These are phyloP conservation scores for Tokudaia muenninki DNA, from an alignment of 2,797 vertebrate species.

Conservation along the genomic window DNA sequence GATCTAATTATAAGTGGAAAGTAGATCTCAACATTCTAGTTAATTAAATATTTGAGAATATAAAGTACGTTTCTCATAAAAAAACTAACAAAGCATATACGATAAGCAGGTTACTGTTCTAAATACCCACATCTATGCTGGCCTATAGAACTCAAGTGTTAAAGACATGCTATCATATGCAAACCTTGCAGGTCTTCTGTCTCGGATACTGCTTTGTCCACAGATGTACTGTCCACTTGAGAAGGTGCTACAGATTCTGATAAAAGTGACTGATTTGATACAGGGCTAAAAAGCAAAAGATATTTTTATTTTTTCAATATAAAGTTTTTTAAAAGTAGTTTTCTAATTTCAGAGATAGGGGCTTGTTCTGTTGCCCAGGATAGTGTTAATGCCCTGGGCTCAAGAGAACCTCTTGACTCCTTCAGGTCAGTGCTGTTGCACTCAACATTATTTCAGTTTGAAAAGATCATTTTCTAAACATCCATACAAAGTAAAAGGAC, in stretches of 20 bases:
- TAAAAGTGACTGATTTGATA: slow-evolving; percentile 90
- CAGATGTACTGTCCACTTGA: slow-evolving; percentile 88
- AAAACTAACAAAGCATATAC: neutral
- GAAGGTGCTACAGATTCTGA: slow-evolving; percentile 89
- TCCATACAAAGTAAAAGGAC: neutral
- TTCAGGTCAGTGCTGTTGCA: neutral
- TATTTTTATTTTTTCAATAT: slow-evolving; percentile 34
- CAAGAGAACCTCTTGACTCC: neutral
- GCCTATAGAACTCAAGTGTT: neutral
- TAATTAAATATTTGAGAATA: slow-evolving; percentile 2
- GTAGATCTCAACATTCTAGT: neutral
- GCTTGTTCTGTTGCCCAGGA: neutral
- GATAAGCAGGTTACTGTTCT: neutral
- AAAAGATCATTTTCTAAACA: slow-evolving; percentile 27
- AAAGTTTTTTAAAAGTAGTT: neutral
- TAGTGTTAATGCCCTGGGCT: neutral
- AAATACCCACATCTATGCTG: neutral
- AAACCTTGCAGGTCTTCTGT: slow-evolving; percentile 91
- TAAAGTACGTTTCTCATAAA: slow-evolving; percentile 15
- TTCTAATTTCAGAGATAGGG: neutral
- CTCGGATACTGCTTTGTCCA: slow-evolving; percentile 89
- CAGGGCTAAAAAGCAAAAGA: slow-evolving; percentile 84
- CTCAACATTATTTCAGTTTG: neutral
- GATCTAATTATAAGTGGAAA: slow-evolving; percentile 14
- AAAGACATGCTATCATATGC: slow-evolving; percentile 48